A percentile compares a stretch with the other conserved stretches of the same genome.
phyloP scores from a whole-genome alignment of 1,140 invertebrate species.

The Vollenhovia emeryi region DNA sequence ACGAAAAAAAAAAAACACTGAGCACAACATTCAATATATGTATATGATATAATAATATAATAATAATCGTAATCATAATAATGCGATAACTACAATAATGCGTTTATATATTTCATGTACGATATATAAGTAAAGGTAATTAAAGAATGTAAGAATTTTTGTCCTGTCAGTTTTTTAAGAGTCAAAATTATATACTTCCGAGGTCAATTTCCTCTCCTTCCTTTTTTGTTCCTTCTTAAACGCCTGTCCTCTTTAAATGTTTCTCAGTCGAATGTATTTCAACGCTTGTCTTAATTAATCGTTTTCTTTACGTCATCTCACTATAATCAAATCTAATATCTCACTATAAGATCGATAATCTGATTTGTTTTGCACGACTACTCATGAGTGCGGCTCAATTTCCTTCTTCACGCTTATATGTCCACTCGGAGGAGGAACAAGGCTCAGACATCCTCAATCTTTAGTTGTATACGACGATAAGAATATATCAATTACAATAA shows the following conservation, averaged over 20 bases:
- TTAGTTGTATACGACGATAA: constrained; percentile 62
- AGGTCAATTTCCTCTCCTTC: not conserved
- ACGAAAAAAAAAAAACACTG: constrained; percentile 77
- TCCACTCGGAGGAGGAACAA: constrained; percentile 7
- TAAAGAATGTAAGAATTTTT: constrained; percentile 41
- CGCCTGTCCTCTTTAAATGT: constrained; percentile 41
- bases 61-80: constrained; percentile 79
- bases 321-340: constrained; percentile 47
- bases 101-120: constrained; percentile 61
- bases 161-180: constrained; percentile 41
- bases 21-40: constrained; percentile 84
- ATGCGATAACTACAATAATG: constrained; percentile 75
- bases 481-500: constrained; percentile 59
- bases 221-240: constrained; percentile 20
- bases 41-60: constrained; percentile 73
- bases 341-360: constrained; percentile 43
- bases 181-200: constrained; percentile 8
- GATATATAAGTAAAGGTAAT: constrained; percentile 52
- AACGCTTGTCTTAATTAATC: not conserved
- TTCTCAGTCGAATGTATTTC: constrained; percentile 43
- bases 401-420: not conserved
- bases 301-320: not conserved
- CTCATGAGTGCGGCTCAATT: not conserved
- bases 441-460: constrained; percentile 24
- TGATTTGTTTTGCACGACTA: constrained; percentile 43